Base-by-base conservation (phyloP, 2,113 vertebrate species). In the Leptocoma aspasia region DNA sequence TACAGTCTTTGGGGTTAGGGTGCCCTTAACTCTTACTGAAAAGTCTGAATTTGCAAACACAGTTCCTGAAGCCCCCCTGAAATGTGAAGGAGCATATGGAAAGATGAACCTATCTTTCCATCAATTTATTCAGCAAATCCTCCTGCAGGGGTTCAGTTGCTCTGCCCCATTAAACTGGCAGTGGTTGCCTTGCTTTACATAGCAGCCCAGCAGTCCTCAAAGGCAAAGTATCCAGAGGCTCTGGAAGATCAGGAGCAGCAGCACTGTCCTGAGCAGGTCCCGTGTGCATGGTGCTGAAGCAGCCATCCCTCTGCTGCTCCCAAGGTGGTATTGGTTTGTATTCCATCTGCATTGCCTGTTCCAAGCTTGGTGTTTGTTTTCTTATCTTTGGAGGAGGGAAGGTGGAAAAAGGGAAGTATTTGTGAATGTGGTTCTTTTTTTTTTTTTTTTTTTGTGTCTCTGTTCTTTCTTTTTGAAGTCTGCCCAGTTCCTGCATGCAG, bases 301-400 rank as follows among this genome's bases (percentile, higher is more conserved):
- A 0, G 15, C 24, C 5, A 1, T 8, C 21, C n/a, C 27, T 73
- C 35, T 1, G 3, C 64, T 66, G 17, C 39, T 59, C 35, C 68
- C 2, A 1, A 21, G 20, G 47, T 68, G 11, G 3, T 18, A 44
- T 13, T 0, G 0, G 5, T 57, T 80, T 65, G 64, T 64, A 82
- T 70, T 91, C 60, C 42, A 18, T 33, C 31, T 68, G 39, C 73
- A n/a, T 22, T 79, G 15, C 33, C 80, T 68, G 2, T 45, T 59
- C 68, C 59, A 17, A 33, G 10, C n/a, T 70, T 13, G 1, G 8
- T 9, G 47, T 63, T 65, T 86, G 16, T 71, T 79, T 76, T 77
- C n/a, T 52, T 37, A 18, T 42, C 59, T 93, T 95, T 82, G 50
- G 45, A 68, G 28, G 47, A 42, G 26, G 27, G 11, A 60, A 56